phyloP scores from a whole-genome alignment of 2,797 vertebrate species.

The Tragopan temminckii region DNA sequence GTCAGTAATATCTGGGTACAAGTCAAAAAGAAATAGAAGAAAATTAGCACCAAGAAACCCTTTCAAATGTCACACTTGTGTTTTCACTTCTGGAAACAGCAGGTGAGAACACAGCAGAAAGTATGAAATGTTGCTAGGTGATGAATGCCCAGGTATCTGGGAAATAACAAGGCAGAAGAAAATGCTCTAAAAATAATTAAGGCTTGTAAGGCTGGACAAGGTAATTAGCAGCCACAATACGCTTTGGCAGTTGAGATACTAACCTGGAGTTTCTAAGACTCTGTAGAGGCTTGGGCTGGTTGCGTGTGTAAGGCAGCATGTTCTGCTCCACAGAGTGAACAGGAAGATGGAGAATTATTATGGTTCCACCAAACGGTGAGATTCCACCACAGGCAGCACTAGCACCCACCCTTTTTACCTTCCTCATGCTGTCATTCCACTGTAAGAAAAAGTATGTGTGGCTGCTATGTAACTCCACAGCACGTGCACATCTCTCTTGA shows the following conservation, averaged over 20 bases:
- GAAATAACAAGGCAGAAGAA: not conserved
- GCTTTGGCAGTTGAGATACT: not conserved
- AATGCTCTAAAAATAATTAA: not conserved
- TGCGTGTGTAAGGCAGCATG: not conserved
- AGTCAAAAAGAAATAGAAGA: not conserved
- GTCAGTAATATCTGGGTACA: not conserved
- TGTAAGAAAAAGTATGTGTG: not conserved
- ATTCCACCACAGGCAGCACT: not conserved
- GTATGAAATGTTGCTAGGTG: not conserved
- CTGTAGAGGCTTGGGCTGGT: not conserved
- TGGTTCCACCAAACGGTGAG: not conserved
- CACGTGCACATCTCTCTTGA: rapidly evolving
- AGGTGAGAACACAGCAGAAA: not conserved
- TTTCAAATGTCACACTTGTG: not conserved
- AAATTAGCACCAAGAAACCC: not conserved
- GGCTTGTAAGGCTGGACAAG: not conserved
- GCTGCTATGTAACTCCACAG: not conserved
- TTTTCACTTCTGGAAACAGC: not conserved
- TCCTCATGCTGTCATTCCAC: not conserved
- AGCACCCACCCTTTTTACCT: not conserved
- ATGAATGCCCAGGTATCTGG: not conserved
- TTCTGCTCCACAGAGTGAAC: not conserved
- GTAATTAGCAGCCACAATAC: not conserved
- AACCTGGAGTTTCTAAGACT: not conserved
- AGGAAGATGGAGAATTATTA: not conserved